Base-by-base conservation (phyloP, 2,888 invertebrate species). In the Morpho helenor region DNA sequence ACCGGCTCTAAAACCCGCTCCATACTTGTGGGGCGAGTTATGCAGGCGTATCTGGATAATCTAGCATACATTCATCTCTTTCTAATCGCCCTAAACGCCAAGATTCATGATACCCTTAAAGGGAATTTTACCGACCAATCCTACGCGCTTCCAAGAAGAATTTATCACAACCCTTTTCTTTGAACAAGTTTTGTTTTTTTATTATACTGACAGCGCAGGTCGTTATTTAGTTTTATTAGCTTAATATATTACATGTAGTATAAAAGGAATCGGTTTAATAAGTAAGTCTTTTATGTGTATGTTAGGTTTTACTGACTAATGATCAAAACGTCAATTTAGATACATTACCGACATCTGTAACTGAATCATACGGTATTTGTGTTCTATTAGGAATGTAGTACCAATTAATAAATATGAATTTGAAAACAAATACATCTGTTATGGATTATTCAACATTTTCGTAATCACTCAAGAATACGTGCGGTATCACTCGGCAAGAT, bases 71-170 rank as follows among this genome's bases (percentile, higher is more conserved):
- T 55, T 49, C 55, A 44, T 49, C 82, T 80, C 82, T 67, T 77
- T 82, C 80, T 83, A 84, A 84, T 81, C 80, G 81, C 77, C 73
- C 75, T 76, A 77, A 76, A 77, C 74, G 74, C 73, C 70, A 75
- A 79, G 81, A 84, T 84, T 81, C 84, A 82, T 80, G 75, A 71
- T 72, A 68, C 76, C 80, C 78, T 76, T 80, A 79, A 75, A 82
- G 73, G 80, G 79, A 81, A 80, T 84, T 84, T 80, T 75, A 82
- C 80, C 76, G 81, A 81, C 79, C 77, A 79, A 79, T 79, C 77
- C 74, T 80, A 82, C 82, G 82, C 79, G 79, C 72, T 85, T 80
- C 79, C 73, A 73, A 76, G 78, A 80, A 81, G 75, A 83, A 84
- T 84, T 85, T 84, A 85, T 84, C 76, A 72, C 77, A 74, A 77